Percentiles rank a stretch among this genome's conserved stretches.
Evolutionary conservation across 1,140 invertebrate genomes (phyloP).

Genomic region (Saxidomus purpurata): DNA sequence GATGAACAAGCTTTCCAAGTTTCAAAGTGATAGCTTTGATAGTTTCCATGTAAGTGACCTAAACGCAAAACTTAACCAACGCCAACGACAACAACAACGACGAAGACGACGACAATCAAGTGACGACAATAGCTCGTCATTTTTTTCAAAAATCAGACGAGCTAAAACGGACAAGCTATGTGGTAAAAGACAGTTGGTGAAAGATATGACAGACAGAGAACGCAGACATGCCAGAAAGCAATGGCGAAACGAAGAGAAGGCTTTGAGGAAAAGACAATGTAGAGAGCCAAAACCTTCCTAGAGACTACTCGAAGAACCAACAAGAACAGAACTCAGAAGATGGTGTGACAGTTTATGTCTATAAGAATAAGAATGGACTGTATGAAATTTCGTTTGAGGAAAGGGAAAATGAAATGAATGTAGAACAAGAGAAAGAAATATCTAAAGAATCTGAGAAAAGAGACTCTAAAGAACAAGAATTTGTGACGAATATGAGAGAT

Average conservation of each 20-base stretch:
- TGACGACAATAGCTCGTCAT: too few relatives aligned
- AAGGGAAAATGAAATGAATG: constrained; percentile 6
- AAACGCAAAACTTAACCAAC: too few relatives aligned
- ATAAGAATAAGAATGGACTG: neutral
- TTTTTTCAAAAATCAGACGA: too few relatives aligned
- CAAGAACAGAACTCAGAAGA: neutral
- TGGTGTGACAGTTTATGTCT: neutral
- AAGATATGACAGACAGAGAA: constrained; percentile 59
- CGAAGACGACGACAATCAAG: too few relatives aligned
- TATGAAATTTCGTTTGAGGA: constrained; percentile 4
- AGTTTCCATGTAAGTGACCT: too few relatives aligned
- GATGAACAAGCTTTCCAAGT: too few relatives aligned
- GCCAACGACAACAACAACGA: too few relatives aligned
- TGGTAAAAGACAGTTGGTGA: constrained; percentile 30
- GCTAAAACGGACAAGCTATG: neutral
- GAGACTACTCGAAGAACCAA: neutral
- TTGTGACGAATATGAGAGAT: neutral
- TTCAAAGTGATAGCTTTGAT: too few relatives aligned
- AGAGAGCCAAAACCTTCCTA: neutral
- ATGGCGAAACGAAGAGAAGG: constrained; percentile 46
- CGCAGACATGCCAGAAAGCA: constrained; percentile 26
- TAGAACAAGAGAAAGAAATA: constrained; percentile 26
- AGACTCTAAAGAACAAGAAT: constrained; percentile 22
- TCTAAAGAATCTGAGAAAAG: too few relatives aligned
- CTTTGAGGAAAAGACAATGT: neutral